Percentiles rank a stretch among this genome's conserved stretches.
Conservation (phyloP, 2,797 vertebrate species). For the Tenualosa ilisha region DNA sequence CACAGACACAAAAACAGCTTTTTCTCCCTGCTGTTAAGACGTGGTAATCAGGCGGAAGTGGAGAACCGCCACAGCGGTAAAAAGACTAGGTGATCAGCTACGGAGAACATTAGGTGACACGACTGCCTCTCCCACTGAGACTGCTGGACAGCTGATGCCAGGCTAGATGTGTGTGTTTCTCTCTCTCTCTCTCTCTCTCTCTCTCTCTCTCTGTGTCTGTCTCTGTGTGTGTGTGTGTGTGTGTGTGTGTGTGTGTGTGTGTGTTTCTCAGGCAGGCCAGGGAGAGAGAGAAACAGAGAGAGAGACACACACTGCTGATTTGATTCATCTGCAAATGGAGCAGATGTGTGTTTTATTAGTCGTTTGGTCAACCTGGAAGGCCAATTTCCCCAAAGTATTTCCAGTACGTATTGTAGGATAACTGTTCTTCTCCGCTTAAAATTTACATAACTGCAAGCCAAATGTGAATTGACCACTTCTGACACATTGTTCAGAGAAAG, state of each 20-base stretch:
- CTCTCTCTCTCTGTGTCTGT: background rate
- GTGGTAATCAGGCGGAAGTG: slow-evolving; percentile 7
- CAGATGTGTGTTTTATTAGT: slow-evolving; percentile 13
- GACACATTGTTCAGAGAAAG: background rate
- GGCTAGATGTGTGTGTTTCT: background rate
- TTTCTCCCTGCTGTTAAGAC: slow-evolving; percentile 22
- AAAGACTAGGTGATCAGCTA: slow-evolving; percentile 20
- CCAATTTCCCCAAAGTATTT: background rate
- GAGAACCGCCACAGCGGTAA: background rate
- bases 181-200: slow-evolving; percentile 21
- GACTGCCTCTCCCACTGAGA: slow-evolving; percentile 11
- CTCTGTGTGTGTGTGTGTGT: slow-evolving; percentile 18
- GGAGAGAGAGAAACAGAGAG: background rate
- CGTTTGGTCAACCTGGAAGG: slow-evolving; percentile 12
- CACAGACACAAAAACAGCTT: slow-evolving; percentile 4
- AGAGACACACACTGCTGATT: background rate
- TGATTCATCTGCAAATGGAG: slow-evolving; percentile 3
- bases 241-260: slow-evolving; percentile 4
- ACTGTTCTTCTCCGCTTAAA: background rate
- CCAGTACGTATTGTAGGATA: background rate
- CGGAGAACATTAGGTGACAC: slow-evolving; percentile 23
- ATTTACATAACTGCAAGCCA: background rate
- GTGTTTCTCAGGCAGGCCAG: background rate
- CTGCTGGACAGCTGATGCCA: slow-evolving; percentile 10
- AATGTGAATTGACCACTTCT: background rate